Conservation (phyloP, 2,888 invertebrate genomes). For the Patella caerulea region DNA sequence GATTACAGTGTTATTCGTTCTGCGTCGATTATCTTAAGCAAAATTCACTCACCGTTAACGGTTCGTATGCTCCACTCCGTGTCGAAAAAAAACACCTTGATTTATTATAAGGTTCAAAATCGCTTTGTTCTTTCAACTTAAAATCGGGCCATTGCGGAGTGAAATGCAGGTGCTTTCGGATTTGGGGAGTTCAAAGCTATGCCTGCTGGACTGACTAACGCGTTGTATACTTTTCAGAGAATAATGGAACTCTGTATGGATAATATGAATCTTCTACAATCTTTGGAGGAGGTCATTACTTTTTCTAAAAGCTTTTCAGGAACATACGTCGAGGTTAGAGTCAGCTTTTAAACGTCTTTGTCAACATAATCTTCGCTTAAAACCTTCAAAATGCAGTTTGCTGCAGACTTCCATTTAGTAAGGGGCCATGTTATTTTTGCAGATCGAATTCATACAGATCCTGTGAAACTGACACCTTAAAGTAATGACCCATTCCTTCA, state of each 20-base stretch:
- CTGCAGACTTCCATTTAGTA: conserved; percentile 32
- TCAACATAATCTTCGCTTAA: conserved; percentile 35
- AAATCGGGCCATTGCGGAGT: conserved; percentile 35
- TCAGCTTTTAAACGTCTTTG: conserved; percentile 33
- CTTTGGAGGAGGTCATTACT: conserved; percentile 43
- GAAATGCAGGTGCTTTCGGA: conserved; percentile 34
- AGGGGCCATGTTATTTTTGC: conserved; percentile 37
- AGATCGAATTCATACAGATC: conserved; percentile 36
- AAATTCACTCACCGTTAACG: too few species aligned
- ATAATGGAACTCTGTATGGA: conserved; percentile 36
- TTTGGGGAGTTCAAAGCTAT: conserved; percentile 30
- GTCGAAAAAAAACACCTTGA: conserved; percentile 33
- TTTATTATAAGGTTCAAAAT: conserved; percentile 26
- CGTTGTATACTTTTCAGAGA: conserved; percentile 35
- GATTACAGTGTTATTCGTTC: too few species aligned
- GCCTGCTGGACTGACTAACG: conserved; percentile 38
- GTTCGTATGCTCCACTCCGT: too few species aligned
- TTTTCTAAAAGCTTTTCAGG: conserved; percentile 33
- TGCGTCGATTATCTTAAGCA: too few species aligned
- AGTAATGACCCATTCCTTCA: conserved; percentile 36
- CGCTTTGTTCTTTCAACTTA: conserved; percentile 32
- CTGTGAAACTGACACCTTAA: conserved; percentile 21
- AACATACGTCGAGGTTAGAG: conserved; percentile 33
- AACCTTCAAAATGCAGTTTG: conserved; percentile 44
- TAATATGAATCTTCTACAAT: conserved; percentile 35